Evolutionary conservation across 2,113 vertebrate genomes (phyloP).

Genomic region (Tenebrosternarchus preto): DNA sequence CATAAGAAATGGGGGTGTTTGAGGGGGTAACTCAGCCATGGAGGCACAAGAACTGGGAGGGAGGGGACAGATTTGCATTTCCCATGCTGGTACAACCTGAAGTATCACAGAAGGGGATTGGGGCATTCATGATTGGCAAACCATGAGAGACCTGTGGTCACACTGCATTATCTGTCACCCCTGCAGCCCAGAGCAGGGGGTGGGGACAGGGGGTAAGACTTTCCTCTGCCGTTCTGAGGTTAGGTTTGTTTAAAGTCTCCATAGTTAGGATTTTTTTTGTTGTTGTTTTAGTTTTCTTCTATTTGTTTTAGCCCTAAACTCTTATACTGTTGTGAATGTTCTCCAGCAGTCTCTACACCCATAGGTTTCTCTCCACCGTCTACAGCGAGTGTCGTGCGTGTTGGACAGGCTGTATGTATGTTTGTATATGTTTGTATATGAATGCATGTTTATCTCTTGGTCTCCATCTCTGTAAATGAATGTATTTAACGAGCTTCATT

Average conservation of each 20-base stretch:
- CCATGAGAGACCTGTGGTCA: constrained; percentile 6
- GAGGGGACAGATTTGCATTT: constrained; percentile 51
- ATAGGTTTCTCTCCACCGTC: constrained; percentile 6
- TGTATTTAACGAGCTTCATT: constrained; percentile 36
- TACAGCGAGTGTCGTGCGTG: constrained; percentile 27
- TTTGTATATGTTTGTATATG: constrained; percentile 65
- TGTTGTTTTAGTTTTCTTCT: not conserved
- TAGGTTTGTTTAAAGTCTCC: not conserved
- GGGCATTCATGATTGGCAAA: not conserved
- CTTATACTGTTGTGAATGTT: not conserved
- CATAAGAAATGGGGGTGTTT: constrained; percentile 39
- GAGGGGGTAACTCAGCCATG: constrained; percentile 58
- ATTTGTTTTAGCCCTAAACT: constrained; percentile 26
- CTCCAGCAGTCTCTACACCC: constrained; percentile 4
- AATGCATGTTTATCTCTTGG: constrained; percentile 33
- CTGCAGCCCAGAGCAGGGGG: constrained; percentile 12
- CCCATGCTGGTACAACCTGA: constrained; percentile 13
- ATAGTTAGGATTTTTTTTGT: not conserved
- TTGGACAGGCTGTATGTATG: constrained; percentile 52
- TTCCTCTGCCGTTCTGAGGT: not conserved
- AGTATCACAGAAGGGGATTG: constrained; percentile 18
- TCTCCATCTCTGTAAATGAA: constrained; percentile 31
- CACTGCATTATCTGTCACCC: not conserved
- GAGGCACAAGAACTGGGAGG: constrained; percentile 60
- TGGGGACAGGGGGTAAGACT: not conserved